phyloP scores from a whole-genome alignment of 2,797 vertebrate genomes.

The Rhinophrynus dorsalis region DNA sequence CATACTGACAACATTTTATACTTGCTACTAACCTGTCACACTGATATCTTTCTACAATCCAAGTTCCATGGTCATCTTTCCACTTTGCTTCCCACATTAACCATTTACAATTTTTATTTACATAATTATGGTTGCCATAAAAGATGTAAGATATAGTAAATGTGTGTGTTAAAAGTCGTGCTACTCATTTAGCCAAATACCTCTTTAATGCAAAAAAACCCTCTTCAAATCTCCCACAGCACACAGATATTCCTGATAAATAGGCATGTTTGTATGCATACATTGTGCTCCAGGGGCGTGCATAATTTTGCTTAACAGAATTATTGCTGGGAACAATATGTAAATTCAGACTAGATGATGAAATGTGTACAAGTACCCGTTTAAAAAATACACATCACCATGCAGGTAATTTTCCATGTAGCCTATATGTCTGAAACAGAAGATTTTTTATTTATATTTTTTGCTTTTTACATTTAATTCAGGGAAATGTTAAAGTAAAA shows the following conservation, averaged over 20 bases:
- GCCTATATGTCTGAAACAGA: not conserved
- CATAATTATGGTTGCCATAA: too few species aligned
- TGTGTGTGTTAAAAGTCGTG: not conserved
- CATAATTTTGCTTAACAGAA: conserved; percentile 22
- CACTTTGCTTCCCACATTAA: too few species aligned
- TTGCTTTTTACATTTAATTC: too few species aligned
- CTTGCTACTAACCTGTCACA: too few species aligned
- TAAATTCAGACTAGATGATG: conserved; percentile 1
- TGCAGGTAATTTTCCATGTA: not conserved
- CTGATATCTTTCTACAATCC: too few species aligned
- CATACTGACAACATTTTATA: too few species aligned
- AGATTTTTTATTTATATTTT: not conserved
- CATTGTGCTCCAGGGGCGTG: conserved; percentile 14
- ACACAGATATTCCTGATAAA: conserved; percentile 8
- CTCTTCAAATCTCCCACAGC: conserved; percentile 1
- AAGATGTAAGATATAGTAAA: not conserved
- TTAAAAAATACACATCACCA: not conserved
- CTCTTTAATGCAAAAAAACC: not conserved
- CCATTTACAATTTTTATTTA: too few species aligned
- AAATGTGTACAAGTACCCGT: not conserved
- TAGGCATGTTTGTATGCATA: conserved; percentile 20
- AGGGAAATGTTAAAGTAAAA: too few species aligned
- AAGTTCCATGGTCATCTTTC: too few species aligned
- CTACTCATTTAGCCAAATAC: not conserved
- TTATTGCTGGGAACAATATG: conserved; percentile 12